Evolutionary conservation across 2,888 invertebrate genomes (phyloP), one percentile per base, ranked within the genome.

Genomic region (Ferdinandea cuprea): DNA sequence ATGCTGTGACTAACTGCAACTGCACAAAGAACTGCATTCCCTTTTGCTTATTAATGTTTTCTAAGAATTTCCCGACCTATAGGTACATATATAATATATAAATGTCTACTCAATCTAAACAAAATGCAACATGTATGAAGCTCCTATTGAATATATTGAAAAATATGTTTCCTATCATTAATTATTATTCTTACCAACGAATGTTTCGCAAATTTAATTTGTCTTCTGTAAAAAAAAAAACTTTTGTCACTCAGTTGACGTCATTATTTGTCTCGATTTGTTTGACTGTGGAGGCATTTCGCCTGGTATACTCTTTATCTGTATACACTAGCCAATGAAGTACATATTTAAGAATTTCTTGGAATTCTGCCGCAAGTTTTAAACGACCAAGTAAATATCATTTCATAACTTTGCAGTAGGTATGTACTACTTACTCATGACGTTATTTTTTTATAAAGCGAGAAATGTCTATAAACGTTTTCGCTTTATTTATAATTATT

Each of bases 231-330:
- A 40, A 35, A 37, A 37, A 0, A 6, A n/a, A 13, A 50, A 15
- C 25, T 17, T 8, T 66, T 9, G 21, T 37, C 28, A 65, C 8
- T 4, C 21, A 5, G 42, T 9, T 66, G 54, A 66, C 66, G 54
- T 66, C 66, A 66, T 42, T 19, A 52, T 15, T 46, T 61, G 11
- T 21, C 4, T 21, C 35, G 56, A 56, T 21, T 9, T 25, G 8
- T 11, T 32, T 3, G 15, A 28, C 17, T 37, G 8, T 8, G 11
- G n/a, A 17, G 30, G 5, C 13, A 21, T 37, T 17, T 65, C 40
- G 25, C 50, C 52, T 52, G 50, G 52, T 28, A 40, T 13, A 30
- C 15, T 52, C 1, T 15, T 35, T 46, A 21, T 44, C 11, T 42
- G 13, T 28, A 21, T 42, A 19, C 17, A 28, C 9, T 19, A 15